Base-by-base conservation (phyloP, 1,140 invertebrate species). In the Patella vulgata region DNA sequence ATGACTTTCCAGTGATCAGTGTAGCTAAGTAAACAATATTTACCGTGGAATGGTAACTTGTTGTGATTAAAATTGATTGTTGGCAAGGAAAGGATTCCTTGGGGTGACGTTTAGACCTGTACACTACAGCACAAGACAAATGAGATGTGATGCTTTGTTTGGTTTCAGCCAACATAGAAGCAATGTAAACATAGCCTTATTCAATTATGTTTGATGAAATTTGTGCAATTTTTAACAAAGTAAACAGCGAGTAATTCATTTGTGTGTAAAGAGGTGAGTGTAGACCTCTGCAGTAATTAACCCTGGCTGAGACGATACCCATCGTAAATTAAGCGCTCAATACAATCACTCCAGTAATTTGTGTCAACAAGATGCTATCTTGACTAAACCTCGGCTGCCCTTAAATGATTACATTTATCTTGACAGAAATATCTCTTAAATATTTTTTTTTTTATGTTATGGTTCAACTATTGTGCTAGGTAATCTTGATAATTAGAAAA, bases 151-250 rank as follows among this genome's bases (percentile, higher is more conserved):
- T 28, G 25, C 43, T 46, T 54, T 74, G 61, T 71, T 74, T 74
- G 69, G 62, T 59, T 61, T 71, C 61, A 63, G 53, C 52, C 27
- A 44, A 46, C 54, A 52, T 44, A 57, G 40, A 54, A 40, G 50
- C 43, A 66, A 58, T 65, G 66, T 52, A 71, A 74, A 74, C 68
- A 71, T 21, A 40, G 53, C 52, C 61, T 71, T 69, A 71, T 71
- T 74, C 72, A 71, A 74, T 74, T 74, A 74, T 74, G 66, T 74
- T 74, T 69, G 72, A 71, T 74, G 72, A 69, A 71, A 74, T 74
- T 74, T 74, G 72, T 74, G 72, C 69, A 74, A 71, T 69, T 74
- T 68, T 71, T 63, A 66, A 62, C 57, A 52, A 36, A 52, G 72
- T 74, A 60, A 74, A 74, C 60, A 74, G 30, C 62, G 30, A 62